phyloP scores from a whole-genome alignment of 2,888 invertebrate genomes.

The Lithosia quadra region DNA sequence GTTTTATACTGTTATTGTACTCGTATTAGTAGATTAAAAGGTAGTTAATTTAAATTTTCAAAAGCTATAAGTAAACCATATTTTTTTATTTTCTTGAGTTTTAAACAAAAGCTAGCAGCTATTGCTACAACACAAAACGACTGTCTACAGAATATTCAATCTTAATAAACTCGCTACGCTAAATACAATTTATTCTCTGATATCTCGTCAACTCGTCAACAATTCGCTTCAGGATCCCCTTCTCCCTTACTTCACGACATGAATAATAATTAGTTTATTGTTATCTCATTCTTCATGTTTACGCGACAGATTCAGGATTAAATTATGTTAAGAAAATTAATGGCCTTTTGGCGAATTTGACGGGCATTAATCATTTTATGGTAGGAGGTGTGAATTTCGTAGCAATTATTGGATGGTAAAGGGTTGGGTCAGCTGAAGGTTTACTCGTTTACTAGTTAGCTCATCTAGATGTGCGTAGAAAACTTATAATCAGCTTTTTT shows the following conservation, averaged over 20 bases:
- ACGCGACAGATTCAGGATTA: conserved; percentile 57
- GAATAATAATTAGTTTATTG: conserved; percentile 77
- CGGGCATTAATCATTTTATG: conserved; percentile 30
- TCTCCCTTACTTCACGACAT: conserved; percentile 61
- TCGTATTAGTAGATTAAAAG: neutral
- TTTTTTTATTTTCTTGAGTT: neutral
- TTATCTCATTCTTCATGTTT: conserved; percentile 66
- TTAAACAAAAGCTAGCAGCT: neutral
- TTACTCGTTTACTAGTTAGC: neutral
- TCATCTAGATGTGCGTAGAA: neutral
- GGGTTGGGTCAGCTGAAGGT: neutral
- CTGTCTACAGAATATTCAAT: conserved; percentile 23
- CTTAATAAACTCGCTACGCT: conserved; percentile 39
- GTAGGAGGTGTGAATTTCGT: conserved; percentile 7
- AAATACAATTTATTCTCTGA: conserved; percentile 64
- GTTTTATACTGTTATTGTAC: too few species aligned
- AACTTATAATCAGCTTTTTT: neutral
- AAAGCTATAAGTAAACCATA: neutral
- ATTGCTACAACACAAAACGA: conserved; percentile 28
- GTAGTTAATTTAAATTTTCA: neutral
- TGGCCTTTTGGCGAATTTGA: conserved; percentile 31
- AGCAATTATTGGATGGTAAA: conserved; percentile 1
- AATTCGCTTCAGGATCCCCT: conserved; percentile 62
- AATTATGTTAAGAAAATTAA: conserved; percentile 62
- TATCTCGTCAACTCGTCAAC: conserved; percentile 61